Evolutionary conservation across 2,888 invertebrate genomes (phyloP).

Genomic region (Stramonita haemastoma): DNA sequence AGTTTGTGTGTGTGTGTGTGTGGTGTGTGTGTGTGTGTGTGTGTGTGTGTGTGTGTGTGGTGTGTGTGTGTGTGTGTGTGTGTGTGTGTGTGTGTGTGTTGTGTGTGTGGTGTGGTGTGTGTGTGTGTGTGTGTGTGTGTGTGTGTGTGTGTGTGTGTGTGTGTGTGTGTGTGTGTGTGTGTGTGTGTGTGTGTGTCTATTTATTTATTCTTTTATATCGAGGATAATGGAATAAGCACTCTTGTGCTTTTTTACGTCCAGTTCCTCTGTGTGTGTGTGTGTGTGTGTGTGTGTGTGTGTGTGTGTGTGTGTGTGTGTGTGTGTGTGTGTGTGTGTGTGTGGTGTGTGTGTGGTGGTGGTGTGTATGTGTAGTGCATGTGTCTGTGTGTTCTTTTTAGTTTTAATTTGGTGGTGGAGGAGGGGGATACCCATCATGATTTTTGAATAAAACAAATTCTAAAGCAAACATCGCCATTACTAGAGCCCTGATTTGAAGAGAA

Average conservation of each 20-base stretch:
- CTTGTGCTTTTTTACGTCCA: too few species aligned
- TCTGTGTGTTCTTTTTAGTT: too few species aligned
- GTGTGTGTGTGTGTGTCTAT: not conserved
- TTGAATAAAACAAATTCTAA: too few species aligned
- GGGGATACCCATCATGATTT: too few species aligned
- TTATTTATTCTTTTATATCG: too few species aligned
- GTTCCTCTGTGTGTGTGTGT: conserved; percentile 3
- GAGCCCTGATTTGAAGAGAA: too few species aligned
- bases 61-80: conserved; percentile 4
- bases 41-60: not conserved
- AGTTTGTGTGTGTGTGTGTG: not conserved
- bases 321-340: not conserved
- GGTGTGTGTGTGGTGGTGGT: not conserved
- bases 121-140: too few species aligned
- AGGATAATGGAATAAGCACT: too few species aligned
- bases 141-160: too few species aligned
- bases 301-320: not conserved
- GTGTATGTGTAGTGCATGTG: conserved; percentile 2
- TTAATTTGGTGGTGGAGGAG: too few species aligned
- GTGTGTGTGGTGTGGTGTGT: too few species aligned
- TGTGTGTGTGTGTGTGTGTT: conserved; percentile 10
- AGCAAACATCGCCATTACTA: too few species aligned
- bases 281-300: conserved; percentile 6
- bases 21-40: not conserved
- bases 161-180: not conserved